Evolutionary conservation across 2,888 invertebrate species (phyloP).

Genomic region (Rhamphomyia laevipes): DNA sequence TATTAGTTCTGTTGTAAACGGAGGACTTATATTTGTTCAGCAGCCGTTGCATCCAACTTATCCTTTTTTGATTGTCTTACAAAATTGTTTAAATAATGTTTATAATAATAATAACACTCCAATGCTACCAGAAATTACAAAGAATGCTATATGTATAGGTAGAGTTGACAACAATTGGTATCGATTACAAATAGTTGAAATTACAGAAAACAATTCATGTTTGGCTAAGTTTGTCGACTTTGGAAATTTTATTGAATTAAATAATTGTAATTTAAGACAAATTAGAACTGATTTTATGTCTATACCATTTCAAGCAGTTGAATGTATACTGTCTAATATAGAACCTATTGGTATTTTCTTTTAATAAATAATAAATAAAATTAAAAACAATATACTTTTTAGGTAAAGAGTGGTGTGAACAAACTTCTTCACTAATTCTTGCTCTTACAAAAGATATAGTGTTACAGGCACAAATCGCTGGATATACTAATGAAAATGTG

Average conservation of each 20-base stretch:
- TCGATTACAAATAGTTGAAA: constrained; percentile 69
- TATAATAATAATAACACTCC: constrained; percentile 74
- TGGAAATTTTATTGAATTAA: constrained; percentile 80
- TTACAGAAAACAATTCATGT: constrained; percentile 39
- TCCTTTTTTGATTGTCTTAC: constrained; percentile 68
- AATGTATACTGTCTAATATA: constrained; percentile 85
- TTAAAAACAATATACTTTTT: neutral
- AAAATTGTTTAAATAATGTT: constrained; percentile 67
- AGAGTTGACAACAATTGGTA: constrained; percentile 75
- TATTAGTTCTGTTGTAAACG: constrained; percentile 73
- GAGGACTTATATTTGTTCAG: constrained; percentile 88
- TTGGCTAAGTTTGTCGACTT: constrained; percentile 87
- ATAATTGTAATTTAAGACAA: constrained; percentile 69
- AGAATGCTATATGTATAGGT: constrained; percentile 80
- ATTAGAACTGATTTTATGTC: constrained; percentile 88
- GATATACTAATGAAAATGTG: constrained; percentile 61
- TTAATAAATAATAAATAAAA: neutral
- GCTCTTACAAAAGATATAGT: constrained; percentile 65
- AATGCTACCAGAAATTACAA: constrained; percentile 58
- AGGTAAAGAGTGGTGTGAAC: neutral
- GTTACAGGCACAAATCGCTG: constrained; percentile 79
- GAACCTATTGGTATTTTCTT: constrained; percentile 54
- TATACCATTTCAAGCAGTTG: constrained; percentile 94
- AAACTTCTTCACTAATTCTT: neutral
- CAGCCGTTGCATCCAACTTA: constrained; percentile 91